Evolutionary conservation across 2,888 invertebrate species (phyloP), one percentile per base, ranked within the genome.

Genomic region (Synergus laeviventris): DNA sequence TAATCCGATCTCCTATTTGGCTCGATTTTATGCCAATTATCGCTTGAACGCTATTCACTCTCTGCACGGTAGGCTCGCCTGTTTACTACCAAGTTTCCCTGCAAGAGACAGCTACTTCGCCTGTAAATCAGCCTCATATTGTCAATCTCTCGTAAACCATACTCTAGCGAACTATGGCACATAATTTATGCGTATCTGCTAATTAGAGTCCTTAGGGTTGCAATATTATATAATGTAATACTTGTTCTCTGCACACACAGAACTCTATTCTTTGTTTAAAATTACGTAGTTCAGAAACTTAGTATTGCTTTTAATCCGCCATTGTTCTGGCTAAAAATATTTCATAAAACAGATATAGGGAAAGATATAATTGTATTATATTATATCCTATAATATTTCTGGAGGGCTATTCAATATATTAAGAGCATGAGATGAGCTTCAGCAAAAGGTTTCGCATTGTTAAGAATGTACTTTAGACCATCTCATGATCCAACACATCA

Each of bases 41-140:
- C 49, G 49, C 70, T 70, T 49, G 70, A 54, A 70, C 70, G 31
- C 31, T 31, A 70, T 70, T 70, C 70, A 31, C 49, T 31, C 70
- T 49, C 49, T 31, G 45, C n/a, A 70, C 12, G n/a, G 31, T 70
- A 70, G 70, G 70, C 70, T 31, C 70, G 45, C 18, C n/a, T 45
- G 31, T 49, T 62, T 39, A 38, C 62, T 38, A 11, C 62, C 36
- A 62, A 70, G 45, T 70, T 70, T 45, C 45, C 70, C 70, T 70
- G 70, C 70, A 49, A 49, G 70, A 70, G 70, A 70, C 70, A 70
- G 70, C 49, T 49, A 70, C 70, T 45, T 45, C 31, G 70, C 49
- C 66, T 70, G 70, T 70, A 70, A 70, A 70, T 70, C 70, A 70
- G 49, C n/a, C 31, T 49, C 31, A 49, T n/a, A n/a, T 70, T 70